A percentile compares a stretch with the other conserved stretches of the same genome.
These are phyloP conservation scores for Hippopotamus amphibius DNA, from an alignment of 2,113 vertebrate genomes.

Conservation along the genomic window DNA sequence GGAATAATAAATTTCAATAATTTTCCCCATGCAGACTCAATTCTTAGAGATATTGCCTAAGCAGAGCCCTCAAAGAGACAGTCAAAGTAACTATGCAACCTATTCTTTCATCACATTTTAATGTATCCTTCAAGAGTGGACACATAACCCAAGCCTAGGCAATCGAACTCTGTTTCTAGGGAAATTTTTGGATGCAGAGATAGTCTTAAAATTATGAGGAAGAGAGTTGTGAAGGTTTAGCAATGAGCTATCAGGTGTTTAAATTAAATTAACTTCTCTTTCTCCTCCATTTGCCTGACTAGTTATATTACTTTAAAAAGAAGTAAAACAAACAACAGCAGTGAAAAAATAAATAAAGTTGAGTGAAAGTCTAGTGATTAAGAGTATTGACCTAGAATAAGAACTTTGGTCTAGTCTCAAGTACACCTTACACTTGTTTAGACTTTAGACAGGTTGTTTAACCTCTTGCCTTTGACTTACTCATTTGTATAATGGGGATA, in stretches of 20 bases:
- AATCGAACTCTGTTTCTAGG: not conserved
- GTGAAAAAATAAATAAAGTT: not conserved
- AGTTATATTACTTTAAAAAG: not conserved
- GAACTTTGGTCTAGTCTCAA: not conserved
- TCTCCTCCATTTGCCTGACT: not conserved
- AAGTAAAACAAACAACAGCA: not conserved
- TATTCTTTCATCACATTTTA: not conserved
- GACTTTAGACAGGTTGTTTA: not conserved
- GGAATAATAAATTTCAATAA: not conserved
- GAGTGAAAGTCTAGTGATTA: not conserved
- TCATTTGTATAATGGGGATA: not conserved
- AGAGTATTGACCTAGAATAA: not conserved
- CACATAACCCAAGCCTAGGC: not conserved
- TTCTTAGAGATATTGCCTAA: not conserved
- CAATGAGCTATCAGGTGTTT: not conserved
- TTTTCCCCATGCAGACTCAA: not conserved
- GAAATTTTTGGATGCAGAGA: not conserved
- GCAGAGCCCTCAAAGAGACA: not conserved
- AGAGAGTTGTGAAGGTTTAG: not conserved
- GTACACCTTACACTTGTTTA: not conserved
- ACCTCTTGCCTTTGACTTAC: not conserved
- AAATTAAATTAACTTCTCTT: not conserved
- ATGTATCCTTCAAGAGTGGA: not conserved
- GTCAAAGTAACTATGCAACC: not conserved
- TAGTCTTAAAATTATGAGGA: not conserved